Evolutionary conservation across 2,113 vertebrate species (phyloP).

Genomic region (Callorhinus ursinus): DNA sequence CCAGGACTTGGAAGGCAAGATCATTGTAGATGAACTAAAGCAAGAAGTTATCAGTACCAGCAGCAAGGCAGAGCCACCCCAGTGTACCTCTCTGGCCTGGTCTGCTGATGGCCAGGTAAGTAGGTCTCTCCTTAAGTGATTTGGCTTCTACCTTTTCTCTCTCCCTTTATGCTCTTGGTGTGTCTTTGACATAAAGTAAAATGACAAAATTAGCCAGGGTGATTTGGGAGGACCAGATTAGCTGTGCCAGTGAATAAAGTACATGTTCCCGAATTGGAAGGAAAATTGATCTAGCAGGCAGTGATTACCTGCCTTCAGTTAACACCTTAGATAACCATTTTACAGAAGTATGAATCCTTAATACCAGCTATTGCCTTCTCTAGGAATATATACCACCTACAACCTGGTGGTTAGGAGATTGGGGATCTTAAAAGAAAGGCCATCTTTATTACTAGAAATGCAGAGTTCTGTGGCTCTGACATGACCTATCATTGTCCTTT

Average conservation of each 20-base stretch:
- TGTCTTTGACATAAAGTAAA: background rate
- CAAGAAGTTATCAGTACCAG: slow-evolving; percentile 98
- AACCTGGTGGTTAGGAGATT: background rate
- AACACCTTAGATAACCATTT: background rate
- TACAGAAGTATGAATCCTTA: background rate
- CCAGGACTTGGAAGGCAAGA: slow-evolving; percentile 97
- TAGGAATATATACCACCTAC: background rate
- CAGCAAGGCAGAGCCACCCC: slow-evolving; percentile 97
- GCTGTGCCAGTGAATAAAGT: background rate
- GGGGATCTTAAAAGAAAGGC: background rate
- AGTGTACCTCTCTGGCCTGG: slow-evolving; percentile 97
- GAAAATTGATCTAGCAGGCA: background rate
- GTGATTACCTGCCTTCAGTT: background rate
- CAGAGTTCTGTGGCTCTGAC: background rate
- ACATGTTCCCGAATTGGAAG: background rate
- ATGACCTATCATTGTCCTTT: background rate
- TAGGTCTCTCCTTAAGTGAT: background rate
- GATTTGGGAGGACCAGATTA: background rate
- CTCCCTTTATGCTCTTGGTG: background rate
- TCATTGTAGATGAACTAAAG: slow-evolving; percentile 98
- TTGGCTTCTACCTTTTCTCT: background rate
- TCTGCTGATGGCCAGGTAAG: slow-evolving; percentile 98
- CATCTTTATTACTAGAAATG: background rate
- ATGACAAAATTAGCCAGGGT: background rate
- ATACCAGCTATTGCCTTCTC: background rate